Conservation (phyloP, 1,140 invertebrate genomes). For the Sogatella furcifera region DNA sequence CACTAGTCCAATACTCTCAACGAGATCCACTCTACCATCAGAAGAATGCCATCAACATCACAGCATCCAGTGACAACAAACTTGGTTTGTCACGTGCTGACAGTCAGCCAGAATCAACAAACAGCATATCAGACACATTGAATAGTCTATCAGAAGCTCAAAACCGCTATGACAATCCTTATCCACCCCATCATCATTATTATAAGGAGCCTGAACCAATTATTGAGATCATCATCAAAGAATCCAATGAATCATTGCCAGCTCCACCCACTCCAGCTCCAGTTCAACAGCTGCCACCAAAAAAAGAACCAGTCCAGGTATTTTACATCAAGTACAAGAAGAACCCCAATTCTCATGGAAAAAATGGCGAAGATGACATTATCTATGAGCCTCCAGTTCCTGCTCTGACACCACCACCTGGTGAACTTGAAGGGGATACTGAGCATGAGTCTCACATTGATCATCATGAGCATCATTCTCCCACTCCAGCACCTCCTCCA, state of each 20-base stretch:
- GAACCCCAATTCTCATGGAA: conserved; percentile 35
- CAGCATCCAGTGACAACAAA: conserved; percentile 3
- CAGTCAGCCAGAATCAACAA: not conserved
- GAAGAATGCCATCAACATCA: conserved; percentile 17
- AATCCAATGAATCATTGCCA: conserved; percentile 69
- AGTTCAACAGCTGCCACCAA: conserved; percentile 34
- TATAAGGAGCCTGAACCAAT: conserved; percentile 73
- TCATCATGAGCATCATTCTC: too few species aligned
- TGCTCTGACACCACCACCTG: conserved; percentile 53
- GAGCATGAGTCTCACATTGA: conserved; percentile 22
- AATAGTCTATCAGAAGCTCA: conserved; percentile 3
- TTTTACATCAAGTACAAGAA: conserved; percentile 85
- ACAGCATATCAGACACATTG: conserved; percentile 1
- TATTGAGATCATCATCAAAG: conserved; percentile 83
- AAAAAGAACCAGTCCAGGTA: conserved; percentile 61
- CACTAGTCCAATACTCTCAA: conserved; percentile 64
- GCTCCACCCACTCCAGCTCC: conserved; percentile 40
- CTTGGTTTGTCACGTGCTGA: not conserved
- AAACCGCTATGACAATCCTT: conserved; percentile 5
- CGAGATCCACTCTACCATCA: conserved; percentile 61
- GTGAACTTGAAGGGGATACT: conserved; percentile 14
- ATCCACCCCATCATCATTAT: conserved; percentile 42
- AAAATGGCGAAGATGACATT: conserved; percentile 39
- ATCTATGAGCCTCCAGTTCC: conserved; percentile 66
- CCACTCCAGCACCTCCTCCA: conserved; percentile 21